These are phyloP conservation scores for Thunnus albacares DNA, from an alignment of 2,797 vertebrate species.

Conservation along the genomic window DNA sequence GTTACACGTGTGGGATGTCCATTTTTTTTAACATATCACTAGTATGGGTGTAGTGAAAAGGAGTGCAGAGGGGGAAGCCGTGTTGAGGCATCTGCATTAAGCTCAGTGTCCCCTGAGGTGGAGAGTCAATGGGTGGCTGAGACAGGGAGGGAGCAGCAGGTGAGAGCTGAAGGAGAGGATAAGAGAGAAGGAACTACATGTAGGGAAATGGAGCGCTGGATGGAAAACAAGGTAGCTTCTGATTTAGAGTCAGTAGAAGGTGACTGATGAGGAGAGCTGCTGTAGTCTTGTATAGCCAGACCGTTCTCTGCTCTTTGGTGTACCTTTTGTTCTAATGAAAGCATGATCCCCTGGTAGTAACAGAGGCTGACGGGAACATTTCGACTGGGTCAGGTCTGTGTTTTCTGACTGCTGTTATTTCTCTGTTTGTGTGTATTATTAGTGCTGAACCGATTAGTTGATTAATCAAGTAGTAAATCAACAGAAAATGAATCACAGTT, in stretches of 20 bases:
- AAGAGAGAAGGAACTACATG: slow-evolving; percentile 4
- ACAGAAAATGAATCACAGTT: too few species aligned
- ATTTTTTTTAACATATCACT: too few species aligned
- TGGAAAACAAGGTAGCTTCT: neutral
- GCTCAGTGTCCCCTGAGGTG: slow-evolving; percentile 1
- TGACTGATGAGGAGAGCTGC: slow-evolving; percentile 15
- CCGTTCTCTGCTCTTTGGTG: neutral
- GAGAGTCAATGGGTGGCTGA: slow-evolving; percentile 16
- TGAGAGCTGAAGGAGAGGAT: slow-evolving; percentile 28
- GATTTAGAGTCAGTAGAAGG: neutral
- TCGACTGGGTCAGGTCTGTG: neutral
- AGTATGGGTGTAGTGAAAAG: neutral
- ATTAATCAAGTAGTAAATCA: too few species aligned
- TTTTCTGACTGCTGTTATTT: neutral
- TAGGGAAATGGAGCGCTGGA: neutral
- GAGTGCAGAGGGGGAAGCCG: neutral
- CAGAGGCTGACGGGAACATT: neutral
- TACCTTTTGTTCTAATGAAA: slow-evolving; percentile 7
- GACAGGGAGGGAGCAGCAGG: slow-evolving; percentile 12
- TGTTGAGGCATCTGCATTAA: neutral
- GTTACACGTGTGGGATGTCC: neutral
- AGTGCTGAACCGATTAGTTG: too few species aligned
- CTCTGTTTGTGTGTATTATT: too few species aligned
- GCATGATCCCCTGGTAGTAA: neutral
- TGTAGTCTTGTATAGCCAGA: slow-evolving; percentile 12